Evolutionary conservation across 2,888 invertebrate species (phyloP).

Genomic region (Caenorhabditis wallacei): DNA sequence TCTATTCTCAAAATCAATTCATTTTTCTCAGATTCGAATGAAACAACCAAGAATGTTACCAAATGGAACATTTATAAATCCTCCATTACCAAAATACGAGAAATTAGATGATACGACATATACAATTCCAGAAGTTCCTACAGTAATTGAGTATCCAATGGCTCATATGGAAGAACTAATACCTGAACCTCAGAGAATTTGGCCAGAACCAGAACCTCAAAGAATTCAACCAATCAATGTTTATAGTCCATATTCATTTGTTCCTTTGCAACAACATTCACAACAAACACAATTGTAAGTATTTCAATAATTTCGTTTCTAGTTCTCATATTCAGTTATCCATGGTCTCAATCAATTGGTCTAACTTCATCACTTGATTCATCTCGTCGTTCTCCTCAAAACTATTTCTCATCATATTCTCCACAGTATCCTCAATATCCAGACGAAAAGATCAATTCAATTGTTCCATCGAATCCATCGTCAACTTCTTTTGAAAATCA

Average conservation of each 20-base stretch:
- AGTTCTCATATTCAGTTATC: conserved; percentile 9
- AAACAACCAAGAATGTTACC: conserved; percentile 50
- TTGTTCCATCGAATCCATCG: conserved; percentile 25
- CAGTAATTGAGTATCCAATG: conserved; percentile 40
- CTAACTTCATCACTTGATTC: conserved; percentile 40
- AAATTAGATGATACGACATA: conserved; percentile 35
- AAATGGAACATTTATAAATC: conserved; percentile 60
- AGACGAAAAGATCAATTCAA: conserved; percentile 32
- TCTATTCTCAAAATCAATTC: background rate
- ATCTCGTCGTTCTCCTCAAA: conserved; percentile 40
- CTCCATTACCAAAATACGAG: conserved; percentile 58
- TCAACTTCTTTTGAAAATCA: conserved; percentile 29
- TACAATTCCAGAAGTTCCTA: conserved; percentile 32
- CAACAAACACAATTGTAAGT: background rate
- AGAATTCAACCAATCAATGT: conserved; percentile 57
- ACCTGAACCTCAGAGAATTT: conserved; percentile 59
- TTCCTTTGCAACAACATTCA: conserved; percentile 35
- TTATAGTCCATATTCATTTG: conserved; percentile 45
- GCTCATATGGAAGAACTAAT: conserved; percentile 50
- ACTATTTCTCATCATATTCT: conserved; percentile 34
- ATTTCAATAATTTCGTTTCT: background rate
- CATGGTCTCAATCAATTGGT: conserved; percentile 35
- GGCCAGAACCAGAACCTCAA: conserved; percentile 62
- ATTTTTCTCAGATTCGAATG: conserved; percentile 28
- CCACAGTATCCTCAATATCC: conserved; percentile 41